These are phyloP conservation scores for Apis dorsata DNA, from an alignment of 1,140 invertebrate species.

Conservation along the genomic window DNA sequence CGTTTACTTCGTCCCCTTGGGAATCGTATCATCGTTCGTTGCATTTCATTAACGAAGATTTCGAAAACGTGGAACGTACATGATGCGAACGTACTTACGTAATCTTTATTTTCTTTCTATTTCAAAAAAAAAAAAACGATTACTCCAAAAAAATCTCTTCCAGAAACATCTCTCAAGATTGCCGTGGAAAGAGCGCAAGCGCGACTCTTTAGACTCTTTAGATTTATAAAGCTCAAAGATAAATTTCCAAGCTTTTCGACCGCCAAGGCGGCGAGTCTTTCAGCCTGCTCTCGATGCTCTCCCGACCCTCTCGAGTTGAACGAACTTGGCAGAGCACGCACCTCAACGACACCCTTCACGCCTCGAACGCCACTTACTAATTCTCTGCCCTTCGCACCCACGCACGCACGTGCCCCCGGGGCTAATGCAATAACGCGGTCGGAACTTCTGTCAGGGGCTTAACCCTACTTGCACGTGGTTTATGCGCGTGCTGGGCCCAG, in stretches of 20 bases:
- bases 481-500: slow-evolving; percentile 23
- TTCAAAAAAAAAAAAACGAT: too few relatives aligned
- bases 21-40: neutral
- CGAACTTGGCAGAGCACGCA: slow-evolving; percentile 48
- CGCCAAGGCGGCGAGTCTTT: neutral
- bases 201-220: neutral
- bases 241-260: neutral
- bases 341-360: neutral
- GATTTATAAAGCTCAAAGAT: neutral
- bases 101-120: too few relatives aligned
- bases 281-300: too few relatives aligned
- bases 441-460: slow-evolving; percentile 20
- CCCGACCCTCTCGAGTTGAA: slow-evolving; percentile 55
- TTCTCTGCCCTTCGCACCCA: slow-evolving; percentile 37
- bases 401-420: slow-evolving; percentile 24
- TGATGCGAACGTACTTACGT: too few relatives aligned
- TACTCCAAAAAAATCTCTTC: too few relatives aligned
- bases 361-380: slow-evolving; percentile 38
- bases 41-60: too few relatives aligned
- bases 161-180: too few relatives aligned
- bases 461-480: slow-evolving; percentile 47
- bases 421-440: slow-evolving; percentile 29
- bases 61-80: too few relatives aligned
- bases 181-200: too few relatives aligned
- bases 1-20: neutral